Conservation (phyloP, 2,113 vertebrate genomes). For the Nycticorax nycticorax region DNA sequence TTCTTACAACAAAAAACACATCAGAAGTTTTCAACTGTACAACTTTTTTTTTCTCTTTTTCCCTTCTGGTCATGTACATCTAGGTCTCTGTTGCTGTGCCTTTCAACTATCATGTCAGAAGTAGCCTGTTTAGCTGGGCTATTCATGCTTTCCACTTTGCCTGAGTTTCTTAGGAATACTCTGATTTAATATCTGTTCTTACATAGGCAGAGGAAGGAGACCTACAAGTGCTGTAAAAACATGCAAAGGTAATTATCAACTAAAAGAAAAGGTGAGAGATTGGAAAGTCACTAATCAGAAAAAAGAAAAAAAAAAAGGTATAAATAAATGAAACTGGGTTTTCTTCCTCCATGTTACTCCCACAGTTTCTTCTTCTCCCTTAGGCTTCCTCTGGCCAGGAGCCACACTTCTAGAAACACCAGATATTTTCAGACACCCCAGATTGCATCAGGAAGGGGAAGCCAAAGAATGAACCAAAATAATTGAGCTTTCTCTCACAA, state of each 20-base stretch:
- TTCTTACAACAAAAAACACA: not conserved
- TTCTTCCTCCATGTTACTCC: not conserved
- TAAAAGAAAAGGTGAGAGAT: not conserved
- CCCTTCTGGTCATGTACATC: not conserved
- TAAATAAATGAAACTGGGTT: not conserved
- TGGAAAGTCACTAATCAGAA: not conserved
- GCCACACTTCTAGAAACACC: not conserved
- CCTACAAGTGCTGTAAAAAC: not conserved
- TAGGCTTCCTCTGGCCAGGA: not conserved
- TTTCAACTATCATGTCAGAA: not conserved
- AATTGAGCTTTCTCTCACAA: not conserved
- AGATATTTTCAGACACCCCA: not conserved
- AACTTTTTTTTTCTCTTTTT: not conserved
- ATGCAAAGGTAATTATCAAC: not conserved
- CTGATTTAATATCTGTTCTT: not conserved
- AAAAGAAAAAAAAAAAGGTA: rapidly evolving
- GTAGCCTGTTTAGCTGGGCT: not conserved
- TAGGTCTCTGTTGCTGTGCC: not conserved
- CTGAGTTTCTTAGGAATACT: not conserved
- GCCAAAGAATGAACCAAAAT: not conserved
- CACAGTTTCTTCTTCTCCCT: not conserved
- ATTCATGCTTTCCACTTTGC: not conserved
- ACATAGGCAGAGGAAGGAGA: not conserved
- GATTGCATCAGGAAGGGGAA: not conserved
- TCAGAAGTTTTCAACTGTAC: not conserved